Base-by-base conservation (phyloP, 2,888 invertebrate genomes). In the Chymomyza amoena region DNA sequence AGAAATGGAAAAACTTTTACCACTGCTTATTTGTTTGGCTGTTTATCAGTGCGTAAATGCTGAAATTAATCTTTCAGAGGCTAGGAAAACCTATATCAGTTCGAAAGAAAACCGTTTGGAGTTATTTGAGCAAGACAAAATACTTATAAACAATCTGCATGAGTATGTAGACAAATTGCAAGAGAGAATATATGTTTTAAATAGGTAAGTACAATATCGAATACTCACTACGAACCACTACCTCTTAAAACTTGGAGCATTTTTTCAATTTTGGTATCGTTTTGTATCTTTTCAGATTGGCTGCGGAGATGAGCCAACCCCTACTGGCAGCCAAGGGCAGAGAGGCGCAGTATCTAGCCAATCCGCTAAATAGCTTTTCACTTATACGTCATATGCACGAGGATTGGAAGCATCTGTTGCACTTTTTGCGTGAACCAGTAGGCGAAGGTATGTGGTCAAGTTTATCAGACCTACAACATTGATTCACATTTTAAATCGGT, bases 321-420 rank as follows among this genome's bases (percentile, higher is more conserved):
- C 7, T 78, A 5, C 15, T 57, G 3, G 52, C 16, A 6, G 64
- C 76, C 4, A 16, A 64, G 28, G 75, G 66, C 0, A 61, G n/a
- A 0, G 78, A 78, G 16, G 28, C 67, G 60, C 80, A 80, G 28
- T 75, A 73, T 15, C 10, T 80, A 3, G 69, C 64, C 1, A 80
- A 84, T 73, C 85, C 81, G 0, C 39, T 81, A 2, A 61, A 78
- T 54, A 69, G 67, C 25, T 84, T 63, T 32, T 70, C 74, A 1
- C 75, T 81, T 6, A 61, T 82, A 9, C 71, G 80, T 0, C 80
- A 78, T 36, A 64, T 78, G 76, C 39, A 70, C 13, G 32, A 59
- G 1, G 81, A 80, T 15, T 81, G 81, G 81, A 6, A 6, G 0
- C 15, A 67, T 0, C 3, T 82, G 2, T 57, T 70, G 16, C n/a